Base-by-base conservation (phyloP, 2,797 vertebrate genomes). In the Ctenopoma multispine region DNA sequence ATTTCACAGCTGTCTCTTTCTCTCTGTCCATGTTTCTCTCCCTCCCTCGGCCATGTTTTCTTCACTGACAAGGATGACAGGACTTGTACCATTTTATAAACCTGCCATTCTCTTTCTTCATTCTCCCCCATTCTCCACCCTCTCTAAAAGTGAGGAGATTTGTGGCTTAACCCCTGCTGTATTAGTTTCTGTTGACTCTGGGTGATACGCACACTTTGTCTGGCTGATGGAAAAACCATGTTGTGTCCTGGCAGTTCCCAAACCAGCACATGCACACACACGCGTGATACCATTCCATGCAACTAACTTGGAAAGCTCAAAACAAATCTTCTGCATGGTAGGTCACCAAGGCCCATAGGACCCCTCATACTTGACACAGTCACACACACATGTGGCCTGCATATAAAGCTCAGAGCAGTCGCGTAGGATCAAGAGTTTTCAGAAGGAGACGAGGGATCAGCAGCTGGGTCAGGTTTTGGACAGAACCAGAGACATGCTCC, bases 401-500 rank as follows among this genome's bases (percentile, higher is more conserved):
- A 57, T 64, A 40, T 60, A 75, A 77, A 78, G 64, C 41, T 60
- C 27, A 10, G 34, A 66, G 71, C 10, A 51, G 60, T 76, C 41
- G 43, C 76, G 40, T 78, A 20, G 64, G 77, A 82, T 56, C 59
- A 44, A 5, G 43, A 55, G 73, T 65, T 84, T 79, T 78, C 79
- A 55, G 57, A 12, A 12, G 61, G 56, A 57, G 72, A 27, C 29
- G 13, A 57, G 61, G 69, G 73, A 67, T 60, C 47, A 56, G 51
- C 73, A 69, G 63, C 3, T 4, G 64, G 87, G 82, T 90, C 85
- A 80, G 79, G 54, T 82, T 60, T n/a, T 79, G 84, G 84, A 86
- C 86, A 86, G 81, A 83, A 89, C 84, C 80, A 66, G 63, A 82
- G 86, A 58, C 74, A 77, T 62, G 83, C 88, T 91, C 84, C 82